Base-by-base conservation (phyloP, 1,140 invertebrate species). In the Pteromalus puparum region DNA sequence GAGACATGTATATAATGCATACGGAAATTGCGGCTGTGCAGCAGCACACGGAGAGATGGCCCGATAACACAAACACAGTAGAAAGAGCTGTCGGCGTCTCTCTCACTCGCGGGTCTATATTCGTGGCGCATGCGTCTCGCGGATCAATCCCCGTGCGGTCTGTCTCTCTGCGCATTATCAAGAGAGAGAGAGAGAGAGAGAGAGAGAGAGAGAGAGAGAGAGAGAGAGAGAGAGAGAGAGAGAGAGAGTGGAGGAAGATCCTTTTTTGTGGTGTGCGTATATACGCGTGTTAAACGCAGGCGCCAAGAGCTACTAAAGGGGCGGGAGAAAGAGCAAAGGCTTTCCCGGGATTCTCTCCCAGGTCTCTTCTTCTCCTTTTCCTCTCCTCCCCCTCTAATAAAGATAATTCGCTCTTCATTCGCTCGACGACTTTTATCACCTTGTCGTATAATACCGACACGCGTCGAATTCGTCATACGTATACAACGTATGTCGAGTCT, bases 41-140 rank as follows among this genome's bases (percentile, higher is more conserved):
- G 38, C 21, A 34, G 30, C 30, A 34, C 30, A 21, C 53, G 15
- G 6, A 4, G 53, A 61, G 53, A 61, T 61, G 21, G 1, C 18
- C 53, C 53, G 53, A 61, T 61, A 61, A 61, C 53, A n/a, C 53
- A 61, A 61, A 61, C 53, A 61, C 53, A 61, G 9, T 9, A 42
- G 61, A 65, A 65, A 65, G 28, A 70, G 67, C 24, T 4, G 61
- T 21, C n/a, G 67, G 3, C 5, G 7, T 9, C n/a, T 68, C 67
- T 7, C 18, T 53, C 18, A 21, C 53, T n/a, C 61, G 46, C 74
- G 81, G 74, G 84, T 82, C 83, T 82, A 85, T 85, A 83, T 26
- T 85, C 34, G 26, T 74, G 30, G 85, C 87, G 85, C 78, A 81
- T 74, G 80, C 80, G 85, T 83, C 53, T 46, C 42, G 12, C n/a